Conservation (phyloP, 2,797 vertebrate genomes). For the Sebastiscus albofasciatus region DNA sequence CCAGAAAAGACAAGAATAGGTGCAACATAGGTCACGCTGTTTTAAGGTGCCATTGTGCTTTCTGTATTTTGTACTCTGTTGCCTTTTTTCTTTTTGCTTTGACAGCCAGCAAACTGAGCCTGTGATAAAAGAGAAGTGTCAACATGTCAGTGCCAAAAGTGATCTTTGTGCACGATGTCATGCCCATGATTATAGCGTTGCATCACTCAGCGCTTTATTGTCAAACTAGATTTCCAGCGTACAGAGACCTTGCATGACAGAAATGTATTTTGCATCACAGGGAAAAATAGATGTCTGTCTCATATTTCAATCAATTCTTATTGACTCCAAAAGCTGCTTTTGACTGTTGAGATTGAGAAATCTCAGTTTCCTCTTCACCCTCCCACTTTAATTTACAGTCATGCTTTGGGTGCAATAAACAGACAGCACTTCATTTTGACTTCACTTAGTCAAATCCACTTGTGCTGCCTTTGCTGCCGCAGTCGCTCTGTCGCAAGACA, state of each 20-base stretch:
- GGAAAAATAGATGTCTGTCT: background rate
- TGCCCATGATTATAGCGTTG: constrained; percentile 10
- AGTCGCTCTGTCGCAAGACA: constrained; percentile 18
- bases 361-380: constrained; percentile 10
- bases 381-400: constrained; percentile 10
- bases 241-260: background rate
- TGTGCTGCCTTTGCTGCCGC: constrained; percentile 9
- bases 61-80: background rate
- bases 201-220: constrained; percentile 23
- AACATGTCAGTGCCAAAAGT: constrained; percentile 9
- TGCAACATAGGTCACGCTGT: background rate
- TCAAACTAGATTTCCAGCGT: constrained; percentile 10
- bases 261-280: background rate
- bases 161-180: constrained; percentile 13
- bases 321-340: background rate
- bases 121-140: constrained; percentile 30
- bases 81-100: background rate
- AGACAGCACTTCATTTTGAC: constrained; percentile 45
- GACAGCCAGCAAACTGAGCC: background rate
- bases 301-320: constrained; percentile 6
- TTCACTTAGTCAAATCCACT: constrained; percentile 47
- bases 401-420: constrained; percentile 23
- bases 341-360: constrained; percentile 1
- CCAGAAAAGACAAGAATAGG: background rate
- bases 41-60: background rate